A percentile compares a stretch with the other conserved stretches of the same genome.
Conservation (phyloP, 2,888 invertebrate genomes). For the Erebia ligea region DNA sequence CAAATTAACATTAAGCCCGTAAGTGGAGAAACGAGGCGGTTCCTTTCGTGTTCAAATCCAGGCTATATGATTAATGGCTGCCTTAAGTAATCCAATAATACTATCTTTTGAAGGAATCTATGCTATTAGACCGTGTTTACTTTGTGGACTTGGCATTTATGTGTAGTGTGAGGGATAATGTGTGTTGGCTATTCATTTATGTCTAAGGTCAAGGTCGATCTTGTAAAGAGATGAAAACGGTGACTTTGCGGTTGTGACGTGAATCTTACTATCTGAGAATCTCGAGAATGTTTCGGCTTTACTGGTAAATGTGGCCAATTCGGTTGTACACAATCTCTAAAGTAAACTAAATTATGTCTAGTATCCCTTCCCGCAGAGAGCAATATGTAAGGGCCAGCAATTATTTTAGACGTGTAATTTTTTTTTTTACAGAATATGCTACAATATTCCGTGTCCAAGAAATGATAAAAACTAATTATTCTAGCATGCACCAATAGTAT, state of each 20-base stretch:
- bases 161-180: conserved; percentile 11
- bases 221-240: not conserved
- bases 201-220: conserved; percentile 13
- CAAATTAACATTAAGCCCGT: conserved; percentile 19
- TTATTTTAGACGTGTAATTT: no score
- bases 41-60: conserved; percentile 35
- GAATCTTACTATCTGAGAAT: not conserved
- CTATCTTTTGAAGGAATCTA: conserved; percentile 39
- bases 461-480: no score
- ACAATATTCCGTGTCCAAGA: no score
- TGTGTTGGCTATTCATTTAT: conserved; percentile 8
- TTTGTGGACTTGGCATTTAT: conserved; percentile 20
- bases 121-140: conserved; percentile 31
- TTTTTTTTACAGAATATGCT: no score
- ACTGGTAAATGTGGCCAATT: not conserved
- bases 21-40: conserved; percentile 33
- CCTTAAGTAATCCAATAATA: conserved; percentile 41
- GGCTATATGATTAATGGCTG: conserved; percentile 37
- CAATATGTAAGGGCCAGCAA: no score
- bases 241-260: not conserved
- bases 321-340: no score
- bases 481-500: no score
- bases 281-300: not conserved
- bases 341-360: no score
- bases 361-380: no score